Evolutionary conservation across 2,797 vertebrate genomes (phyloP).

Genomic region (Poeciliopsis gracilis): DNA sequence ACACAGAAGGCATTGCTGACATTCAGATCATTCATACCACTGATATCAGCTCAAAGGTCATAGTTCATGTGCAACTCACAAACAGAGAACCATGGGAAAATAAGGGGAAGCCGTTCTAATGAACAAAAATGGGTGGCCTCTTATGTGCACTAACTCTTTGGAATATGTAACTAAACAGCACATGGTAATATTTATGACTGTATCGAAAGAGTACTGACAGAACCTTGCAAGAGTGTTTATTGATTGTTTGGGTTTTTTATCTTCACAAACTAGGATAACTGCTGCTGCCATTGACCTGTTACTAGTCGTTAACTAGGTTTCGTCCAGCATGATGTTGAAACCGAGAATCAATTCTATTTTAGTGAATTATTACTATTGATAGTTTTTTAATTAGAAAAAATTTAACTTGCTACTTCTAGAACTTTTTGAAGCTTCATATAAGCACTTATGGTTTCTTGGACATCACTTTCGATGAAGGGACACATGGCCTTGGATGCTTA

Average conservation of each 20-base stretch:
- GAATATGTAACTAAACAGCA: slow-evolving; percentile 20
- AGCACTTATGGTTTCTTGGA: not conserved
- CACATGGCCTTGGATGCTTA: not conserved
- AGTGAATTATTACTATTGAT: not conserved
- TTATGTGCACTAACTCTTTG: slow-evolving; percentile 46
- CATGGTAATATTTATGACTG: not conserved
- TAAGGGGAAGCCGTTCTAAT: slow-evolving; percentile 65
- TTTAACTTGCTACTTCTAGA: not conserved
- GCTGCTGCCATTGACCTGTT: not conserved
- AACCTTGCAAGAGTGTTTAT: not conserved
- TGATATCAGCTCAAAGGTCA: slow-evolving; percentile 71
- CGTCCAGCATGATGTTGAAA: not conserved
- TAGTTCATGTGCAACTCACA: slow-evolving; percentile 73
- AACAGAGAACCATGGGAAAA: slow-evolving; percentile 79
- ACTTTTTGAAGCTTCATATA: not conserved
- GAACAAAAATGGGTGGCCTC: slow-evolving; percentile 64
- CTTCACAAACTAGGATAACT: not conserved
- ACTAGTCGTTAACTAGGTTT: not conserved
- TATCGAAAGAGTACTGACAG: not conserved
- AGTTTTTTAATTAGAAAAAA: not conserved
- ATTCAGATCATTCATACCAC: slow-evolving; percentile 54
- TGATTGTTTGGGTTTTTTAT: not conserved
- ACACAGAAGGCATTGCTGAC: slow-evolving; percentile 47
- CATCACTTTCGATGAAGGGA: not conserved
- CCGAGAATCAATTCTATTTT: not conserved